Conservation (phyloP, 2,113 vertebrate genomes). For the Mesoclemmys tuberculata region DNA sequence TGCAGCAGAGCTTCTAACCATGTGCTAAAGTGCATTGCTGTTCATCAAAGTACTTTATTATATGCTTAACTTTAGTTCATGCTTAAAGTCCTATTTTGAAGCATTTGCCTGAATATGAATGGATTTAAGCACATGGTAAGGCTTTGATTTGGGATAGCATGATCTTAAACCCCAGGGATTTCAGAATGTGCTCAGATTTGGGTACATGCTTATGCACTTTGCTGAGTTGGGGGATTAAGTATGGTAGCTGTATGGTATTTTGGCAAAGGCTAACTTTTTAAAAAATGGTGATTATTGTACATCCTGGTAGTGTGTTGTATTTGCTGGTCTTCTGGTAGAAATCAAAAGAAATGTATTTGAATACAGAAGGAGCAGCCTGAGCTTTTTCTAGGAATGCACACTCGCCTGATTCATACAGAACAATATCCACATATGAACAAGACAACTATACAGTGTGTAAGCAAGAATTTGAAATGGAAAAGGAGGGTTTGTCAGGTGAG, state of each 20-base stretch:
- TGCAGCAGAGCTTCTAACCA: background rate
- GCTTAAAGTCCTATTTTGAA: background rate
- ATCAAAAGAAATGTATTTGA: background rate
- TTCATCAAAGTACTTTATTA: background rate
- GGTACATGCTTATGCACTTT: background rate
- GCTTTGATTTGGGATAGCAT: background rate
- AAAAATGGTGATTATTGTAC: fast-evolving
- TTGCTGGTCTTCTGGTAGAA: background rate
- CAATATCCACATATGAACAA: background rate
- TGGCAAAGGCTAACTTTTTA: background rate
- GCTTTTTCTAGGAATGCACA: background rate
- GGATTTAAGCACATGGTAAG: background rate
- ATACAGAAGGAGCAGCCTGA: background rate
- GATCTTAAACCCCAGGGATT: background rate
- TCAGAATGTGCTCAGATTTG: background rate
- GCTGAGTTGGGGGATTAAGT: background rate
- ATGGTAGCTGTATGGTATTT: background rate
- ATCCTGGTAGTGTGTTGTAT: background rate
- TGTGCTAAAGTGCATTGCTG: background rate
- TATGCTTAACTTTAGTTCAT: background rate
- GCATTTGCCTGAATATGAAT: background rate
- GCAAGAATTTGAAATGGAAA: slow-evolving; percentile 16
- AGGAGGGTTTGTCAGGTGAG: slow-evolving; percentile 38
- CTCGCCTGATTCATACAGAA: background rate
- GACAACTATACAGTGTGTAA: background rate